A percentile compares a stretch with the other conserved stretches of the same genome.
Evolutionary conservation across 2,797 vertebrate species (phyloP).

Genomic region (Apodemus agrarius): DNA sequence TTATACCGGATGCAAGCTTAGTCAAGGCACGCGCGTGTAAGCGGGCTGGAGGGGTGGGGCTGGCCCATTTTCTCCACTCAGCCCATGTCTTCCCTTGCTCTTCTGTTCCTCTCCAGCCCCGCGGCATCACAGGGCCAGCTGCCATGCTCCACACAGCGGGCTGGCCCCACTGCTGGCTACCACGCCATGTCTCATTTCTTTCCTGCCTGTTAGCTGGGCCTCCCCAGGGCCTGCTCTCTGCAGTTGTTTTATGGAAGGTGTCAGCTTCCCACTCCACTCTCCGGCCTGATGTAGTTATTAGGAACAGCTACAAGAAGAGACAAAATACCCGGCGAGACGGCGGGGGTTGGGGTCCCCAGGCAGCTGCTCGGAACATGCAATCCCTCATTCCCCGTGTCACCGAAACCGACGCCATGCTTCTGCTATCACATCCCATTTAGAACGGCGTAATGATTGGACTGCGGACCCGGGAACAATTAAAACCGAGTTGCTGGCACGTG

Average conservation of each 20-base stretch:
- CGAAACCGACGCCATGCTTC: not conserved
- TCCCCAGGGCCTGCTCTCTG: slow-evolving; percentile 69
- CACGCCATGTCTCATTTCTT: slow-evolving; percentile 60
- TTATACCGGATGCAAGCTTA: not conserved
- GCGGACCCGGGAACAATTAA: slow-evolving; percentile 84
- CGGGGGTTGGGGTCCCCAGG: slow-evolving; percentile 9
- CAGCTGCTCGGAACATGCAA: slow-evolving; percentile 51
- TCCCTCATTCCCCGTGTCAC: slow-evolving; percentile 74
- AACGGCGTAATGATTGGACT: slow-evolving; percentile 76
- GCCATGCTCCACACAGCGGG: not conserved
- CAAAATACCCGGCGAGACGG: slow-evolving; percentile 39
- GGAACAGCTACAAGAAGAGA: slow-evolving; percentile 71
- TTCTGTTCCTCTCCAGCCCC: not conserved
- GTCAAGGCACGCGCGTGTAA: fast-evolving
- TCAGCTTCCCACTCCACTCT: slow-evolving; percentile 69
- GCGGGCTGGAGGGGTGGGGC: fast-evolving
- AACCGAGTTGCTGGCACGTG: slow-evolving; percentile 80
- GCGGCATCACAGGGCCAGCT: not conserved
- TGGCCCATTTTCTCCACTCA: fast-evolving
- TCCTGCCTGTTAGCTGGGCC: slow-evolving; percentile 57
- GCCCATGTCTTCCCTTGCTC: not conserved
- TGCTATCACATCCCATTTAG: slow-evolving; percentile 79
- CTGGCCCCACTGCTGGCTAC: not conserved
- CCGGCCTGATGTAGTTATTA: slow-evolving; percentile 77
- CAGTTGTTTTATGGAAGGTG: slow-evolving; percentile 73